Evolutionary conservation across 1,140 invertebrate genomes (phyloP), one percentile per base, ranked within the genome.

Genomic region (Lepidurus arcticus): DNA sequence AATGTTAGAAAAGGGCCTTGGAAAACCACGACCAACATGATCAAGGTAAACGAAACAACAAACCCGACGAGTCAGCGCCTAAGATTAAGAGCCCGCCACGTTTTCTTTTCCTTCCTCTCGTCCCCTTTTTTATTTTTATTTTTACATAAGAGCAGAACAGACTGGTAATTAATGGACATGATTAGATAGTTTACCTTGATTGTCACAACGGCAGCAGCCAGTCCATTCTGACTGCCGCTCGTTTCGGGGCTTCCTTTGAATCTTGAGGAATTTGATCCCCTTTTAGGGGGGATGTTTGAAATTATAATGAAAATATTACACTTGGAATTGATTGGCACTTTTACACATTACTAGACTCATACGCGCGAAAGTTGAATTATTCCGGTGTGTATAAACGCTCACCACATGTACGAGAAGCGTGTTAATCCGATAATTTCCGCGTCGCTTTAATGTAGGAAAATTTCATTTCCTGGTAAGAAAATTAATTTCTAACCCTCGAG

Each of bases 131-230:
- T 65, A n/a, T 65, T 1, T 13, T 10, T 10, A 2, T 65, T 65
- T 21, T n/a, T n/a, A 65, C 53, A 65, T 65, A 65, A 65, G 53
- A 65, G 53, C 21, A 65, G 16, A 21, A 21, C 16, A 65, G 53
- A 16, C 13, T 65, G 7, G 6, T n/a, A 65, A 65, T 65, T 65
- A 65, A 65, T 65, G 53, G 21, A 21, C 53, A 16, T 65, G 16
- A 65, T 65, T 65, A 65, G 21, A 21, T 65, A n/a, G 16, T 65
- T 11, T 65, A 65, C 53, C 53, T 65, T 65, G 53, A 13, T 65
- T 65, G 53, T 65, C 53, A 65, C 53, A 65, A 65, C 53, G 53
- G 53, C 53, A 11, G 53, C 53, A 11, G 53, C 53, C 53, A 65
- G 53, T 65, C 53, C 53, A 65, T 65, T 65, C 53, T 65, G 53